Conservation (phyloP, 2,113 vertebrate species). For the Lamprotornis superbus region DNA sequence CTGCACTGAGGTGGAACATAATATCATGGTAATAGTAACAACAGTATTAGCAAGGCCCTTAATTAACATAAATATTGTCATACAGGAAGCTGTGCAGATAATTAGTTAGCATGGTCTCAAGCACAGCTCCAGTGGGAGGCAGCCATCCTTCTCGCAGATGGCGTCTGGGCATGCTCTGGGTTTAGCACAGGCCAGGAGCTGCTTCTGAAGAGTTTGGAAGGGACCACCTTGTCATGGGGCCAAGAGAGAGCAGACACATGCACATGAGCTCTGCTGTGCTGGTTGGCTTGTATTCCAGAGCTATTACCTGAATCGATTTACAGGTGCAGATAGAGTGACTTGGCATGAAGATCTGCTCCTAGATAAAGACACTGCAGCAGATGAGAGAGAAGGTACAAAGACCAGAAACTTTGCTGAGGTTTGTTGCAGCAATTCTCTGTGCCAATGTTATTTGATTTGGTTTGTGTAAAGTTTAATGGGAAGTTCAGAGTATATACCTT, state of each 20-base stretch:
- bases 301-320: fast-evolving
- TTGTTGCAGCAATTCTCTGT: not conserved
- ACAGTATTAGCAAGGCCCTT: not conserved
- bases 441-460: not conserved
- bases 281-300: not conserved
- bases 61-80: not conserved
- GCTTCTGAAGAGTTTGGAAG: fast-evolving
- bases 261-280: not conserved
- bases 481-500: not conserved
- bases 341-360: not conserved
- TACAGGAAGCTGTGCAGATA: not conserved
- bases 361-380: not conserved
- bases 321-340: not conserved
- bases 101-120: not conserved
- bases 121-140: not conserved
- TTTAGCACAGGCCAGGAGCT: not conserved
- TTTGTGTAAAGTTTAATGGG: not conserved
- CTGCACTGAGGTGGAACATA: not conserved
- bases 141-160: fast-evolving
- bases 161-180: not conserved
- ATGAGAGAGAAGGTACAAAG: not conserved
- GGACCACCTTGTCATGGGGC: fast-evolving
- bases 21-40: not conserved
- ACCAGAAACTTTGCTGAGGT: not conserved
- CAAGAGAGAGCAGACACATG: not conserved